Percentiles rank a stretch among this genome's conserved stretches.
Evolutionary conservation across 2,113 vertebrate genomes (phyloP).

Genomic region (Sarotherodon lohbergeri): DNA sequence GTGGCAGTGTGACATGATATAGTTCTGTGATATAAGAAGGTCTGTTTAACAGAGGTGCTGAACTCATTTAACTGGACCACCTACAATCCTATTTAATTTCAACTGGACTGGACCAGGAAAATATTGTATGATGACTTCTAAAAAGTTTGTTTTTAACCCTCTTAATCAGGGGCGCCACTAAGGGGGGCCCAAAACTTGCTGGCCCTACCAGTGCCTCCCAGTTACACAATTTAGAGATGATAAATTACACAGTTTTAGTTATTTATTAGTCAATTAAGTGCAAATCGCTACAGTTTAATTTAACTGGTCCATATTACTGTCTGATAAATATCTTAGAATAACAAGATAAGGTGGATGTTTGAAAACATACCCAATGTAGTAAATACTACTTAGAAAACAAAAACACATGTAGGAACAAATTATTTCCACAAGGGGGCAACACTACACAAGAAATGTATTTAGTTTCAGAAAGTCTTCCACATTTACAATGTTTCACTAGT

Average conservation of each 20-base stretch:
- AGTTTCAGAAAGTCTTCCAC: background rate
- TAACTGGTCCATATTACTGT: background rate
- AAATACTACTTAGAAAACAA: background rate
- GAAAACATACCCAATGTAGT: background rate
- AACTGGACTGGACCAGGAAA: background rate
- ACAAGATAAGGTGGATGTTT: background rate
- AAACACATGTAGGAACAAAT: background rate
- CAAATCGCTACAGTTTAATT: background rate
- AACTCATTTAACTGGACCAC: background rate
- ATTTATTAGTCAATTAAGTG: background rate
- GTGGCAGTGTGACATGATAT: background rate
- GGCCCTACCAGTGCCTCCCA: background rate
- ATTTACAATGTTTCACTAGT: background rate
- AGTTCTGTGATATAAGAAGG: background rate
- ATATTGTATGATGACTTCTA: background rate
- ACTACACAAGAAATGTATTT: background rate
- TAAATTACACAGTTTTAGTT: background rate
- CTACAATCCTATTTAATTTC: background rate
- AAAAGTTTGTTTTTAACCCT: background rate
- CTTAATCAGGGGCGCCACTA: background rate
- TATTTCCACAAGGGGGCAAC: conserved; percentile 18
- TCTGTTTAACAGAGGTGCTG: background rate
- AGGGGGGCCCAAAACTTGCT: background rate
- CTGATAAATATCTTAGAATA: background rate
- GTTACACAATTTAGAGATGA: background rate